phyloP scores from a whole-genome alignment of 2,888 invertebrate species.

The Protonemura montana region DNA sequence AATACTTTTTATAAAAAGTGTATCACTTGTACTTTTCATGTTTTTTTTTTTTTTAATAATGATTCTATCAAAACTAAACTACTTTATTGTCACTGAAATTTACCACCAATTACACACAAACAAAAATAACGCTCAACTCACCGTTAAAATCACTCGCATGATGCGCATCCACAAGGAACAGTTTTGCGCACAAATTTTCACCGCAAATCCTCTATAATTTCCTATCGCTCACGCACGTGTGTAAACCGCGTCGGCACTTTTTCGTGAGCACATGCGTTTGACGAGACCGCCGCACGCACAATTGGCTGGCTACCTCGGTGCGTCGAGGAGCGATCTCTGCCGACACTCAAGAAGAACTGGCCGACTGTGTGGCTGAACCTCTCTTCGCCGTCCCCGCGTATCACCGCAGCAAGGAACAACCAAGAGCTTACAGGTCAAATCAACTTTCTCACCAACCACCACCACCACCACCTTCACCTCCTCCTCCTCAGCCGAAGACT shows the following conservation, averaged over 20 bases:
- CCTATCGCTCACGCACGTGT: background rate
- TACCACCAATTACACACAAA: background rate
- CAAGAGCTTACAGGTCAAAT: background rate
- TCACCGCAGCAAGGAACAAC: background rate
- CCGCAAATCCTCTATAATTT: background rate
- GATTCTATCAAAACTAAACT: background rate
- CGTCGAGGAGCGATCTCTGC: background rate
- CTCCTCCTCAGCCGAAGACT: background rate
- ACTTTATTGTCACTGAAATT: conserved; percentile 2
- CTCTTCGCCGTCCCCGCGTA: background rate
- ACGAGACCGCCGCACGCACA: background rate
- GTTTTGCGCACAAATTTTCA: background rate
- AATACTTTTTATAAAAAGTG: background rate
- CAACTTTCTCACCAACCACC: background rate
- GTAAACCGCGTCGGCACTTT: background rate
- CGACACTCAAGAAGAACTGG: background rate
- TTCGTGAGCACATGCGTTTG: background rate
- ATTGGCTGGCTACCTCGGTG: background rate
- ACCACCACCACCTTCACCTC: background rate
- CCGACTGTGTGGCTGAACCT: background rate
- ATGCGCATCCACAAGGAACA: conserved; percentile 26
- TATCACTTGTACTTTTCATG: no score
- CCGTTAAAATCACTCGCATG: conserved; percentile 27
- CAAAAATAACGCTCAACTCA: conserved; percentile 20
- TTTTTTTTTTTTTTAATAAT: background rate